Evolutionary conservation across 2,888 invertebrate species (phyloP), one percentile per base, ranked within the genome.

Genomic region (Drosophila paracracens): DNA sequence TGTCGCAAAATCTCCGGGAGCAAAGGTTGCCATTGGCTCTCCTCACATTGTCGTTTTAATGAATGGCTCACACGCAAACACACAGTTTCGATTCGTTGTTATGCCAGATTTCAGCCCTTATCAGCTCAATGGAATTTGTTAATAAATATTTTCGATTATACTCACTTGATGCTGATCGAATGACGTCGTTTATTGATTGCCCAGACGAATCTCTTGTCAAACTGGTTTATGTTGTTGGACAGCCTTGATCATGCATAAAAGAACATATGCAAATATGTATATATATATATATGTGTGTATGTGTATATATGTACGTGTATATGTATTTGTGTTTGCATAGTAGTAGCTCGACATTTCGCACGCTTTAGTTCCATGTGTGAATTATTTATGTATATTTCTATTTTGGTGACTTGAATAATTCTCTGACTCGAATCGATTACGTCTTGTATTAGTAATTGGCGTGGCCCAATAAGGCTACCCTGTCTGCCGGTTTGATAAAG

Each of bases 1-100:
- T 57, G 50, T 73, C 46, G 70, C 74, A 71, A 89, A 83, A 89
- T 89, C 88, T 88, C 88, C 88, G 88, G 91, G 91, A 88, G 76
- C 91, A 89, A 89, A 88, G 87, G 83, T 90, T 82, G 75, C 71
- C 61, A n/a, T 25, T 71, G 64, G 25, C 35, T 64, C 60, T 56
- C 16, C 25, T 46, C 46, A 16, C 61, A 56, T 65, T 72, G 63
- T 53, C 27, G 61, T 51, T 64, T 88, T 66, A 81, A 83, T 81
- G 79, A 81, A 87, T 88, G 82, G 68, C 58, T 50, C 57, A 60
- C 33, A 48, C 46, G 27, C 11, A 54, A 46, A 16, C 21, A 52
- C 35, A 36, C 54, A 48, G 33, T 46, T 54, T 21, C 16, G 21
- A 38, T 31, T 43, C 33, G 65, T 68, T 66, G 62, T 74, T 67